phyloP scores from a whole-genome alignment of 2,797 vertebrate species.

The Sebastes alutus region DNA sequence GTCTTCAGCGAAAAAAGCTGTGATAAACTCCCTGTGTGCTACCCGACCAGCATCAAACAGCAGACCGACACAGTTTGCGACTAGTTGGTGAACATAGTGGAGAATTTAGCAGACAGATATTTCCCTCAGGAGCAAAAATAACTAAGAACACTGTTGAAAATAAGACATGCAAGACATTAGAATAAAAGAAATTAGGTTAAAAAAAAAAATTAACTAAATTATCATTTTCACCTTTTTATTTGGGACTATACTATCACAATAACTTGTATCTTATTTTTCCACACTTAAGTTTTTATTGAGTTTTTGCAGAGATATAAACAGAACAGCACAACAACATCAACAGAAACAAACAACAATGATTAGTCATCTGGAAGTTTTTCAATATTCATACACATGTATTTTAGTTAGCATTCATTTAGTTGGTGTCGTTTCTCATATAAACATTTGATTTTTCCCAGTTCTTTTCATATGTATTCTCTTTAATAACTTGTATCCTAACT shows the following conservation, averaged over 20 bases:
- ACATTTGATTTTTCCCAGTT: too few relatives aligned
- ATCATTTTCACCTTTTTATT: not conserved
- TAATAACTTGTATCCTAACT: not conserved
- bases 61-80: not conserved
- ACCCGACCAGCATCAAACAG: not conserved
- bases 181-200: not conserved
- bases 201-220: not conserved
- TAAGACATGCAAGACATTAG: not conserved
- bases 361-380: too few relatives aligned
- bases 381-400: fast-evolving
- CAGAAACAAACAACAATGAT: too few relatives aligned
- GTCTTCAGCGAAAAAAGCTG: not conserved
- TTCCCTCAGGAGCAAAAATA: too few relatives aligned
- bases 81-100: not conserved
- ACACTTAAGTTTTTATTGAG: too few relatives aligned
- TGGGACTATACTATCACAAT: not conserved
- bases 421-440: too few relatives aligned
- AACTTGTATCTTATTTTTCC: not conserved
- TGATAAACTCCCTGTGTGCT: not conserved
- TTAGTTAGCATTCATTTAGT: too few relatives aligned
- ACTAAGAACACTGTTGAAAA: not conserved
- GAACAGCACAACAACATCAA: too few relatives aligned
- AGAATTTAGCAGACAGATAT: constrained; percentile 4
- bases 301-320: too few relatives aligned
- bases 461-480: too few relatives aligned